A percentile compares a stretch with the other conserved stretches of the same genome.
phyloP scores from a whole-genome alignment of 1,140 invertebrate species.

The Drosophila ohnishii region DNA sequence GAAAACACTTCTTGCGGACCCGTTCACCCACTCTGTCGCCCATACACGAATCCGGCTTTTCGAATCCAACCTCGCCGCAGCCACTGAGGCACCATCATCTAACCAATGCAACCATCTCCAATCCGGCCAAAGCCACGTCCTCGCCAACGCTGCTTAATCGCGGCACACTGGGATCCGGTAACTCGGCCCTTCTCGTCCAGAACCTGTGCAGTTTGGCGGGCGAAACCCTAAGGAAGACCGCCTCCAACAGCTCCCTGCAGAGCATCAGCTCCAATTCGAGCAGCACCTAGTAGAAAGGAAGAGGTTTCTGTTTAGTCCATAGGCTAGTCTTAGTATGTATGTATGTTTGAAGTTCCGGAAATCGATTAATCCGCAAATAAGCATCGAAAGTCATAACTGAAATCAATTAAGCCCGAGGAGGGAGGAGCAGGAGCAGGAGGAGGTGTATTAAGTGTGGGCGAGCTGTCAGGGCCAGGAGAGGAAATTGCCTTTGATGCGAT shows the following conservation, averaged over 20 bases:
- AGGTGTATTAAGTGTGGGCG: neutral
- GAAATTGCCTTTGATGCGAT: conserved; percentile 46
- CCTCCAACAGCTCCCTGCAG: conserved; percentile 72
- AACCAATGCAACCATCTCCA: conserved; percentile 47
- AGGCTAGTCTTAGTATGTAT: conserved; percentile 50
- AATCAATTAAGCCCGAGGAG: conserved; percentile 32
- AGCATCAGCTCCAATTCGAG: conserved; percentile 77
- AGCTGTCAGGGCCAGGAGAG: conserved; percentile 30
- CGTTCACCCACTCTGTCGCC: conserved; percentile 87
- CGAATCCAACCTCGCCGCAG: conserved; percentile 88
- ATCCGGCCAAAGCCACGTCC: conserved; percentile 53
- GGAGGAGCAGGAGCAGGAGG: neutral
- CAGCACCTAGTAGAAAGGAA: conserved; percentile 63
- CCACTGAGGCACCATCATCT: conserved; percentile 74
- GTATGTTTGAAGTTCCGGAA: conserved; percentile 23
- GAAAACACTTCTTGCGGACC: conserved; percentile 84
- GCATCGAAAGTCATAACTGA: conserved; percentile 48
- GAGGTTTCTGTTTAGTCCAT: conserved; percentile 63
- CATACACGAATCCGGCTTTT: conserved; percentile 89
- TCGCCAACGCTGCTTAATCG: conserved; percentile 46
- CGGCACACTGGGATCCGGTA: conserved; percentile 14
- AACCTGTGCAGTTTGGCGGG: conserved; percentile 66
- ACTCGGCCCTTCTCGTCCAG: conserved; percentile 55
- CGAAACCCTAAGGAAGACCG: conserved; percentile 57
- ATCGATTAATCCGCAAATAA: conserved; percentile 39